Base-by-base conservation (phyloP, 2,113 vertebrate genomes). In the Gnathonemus longibarbis region DNA sequence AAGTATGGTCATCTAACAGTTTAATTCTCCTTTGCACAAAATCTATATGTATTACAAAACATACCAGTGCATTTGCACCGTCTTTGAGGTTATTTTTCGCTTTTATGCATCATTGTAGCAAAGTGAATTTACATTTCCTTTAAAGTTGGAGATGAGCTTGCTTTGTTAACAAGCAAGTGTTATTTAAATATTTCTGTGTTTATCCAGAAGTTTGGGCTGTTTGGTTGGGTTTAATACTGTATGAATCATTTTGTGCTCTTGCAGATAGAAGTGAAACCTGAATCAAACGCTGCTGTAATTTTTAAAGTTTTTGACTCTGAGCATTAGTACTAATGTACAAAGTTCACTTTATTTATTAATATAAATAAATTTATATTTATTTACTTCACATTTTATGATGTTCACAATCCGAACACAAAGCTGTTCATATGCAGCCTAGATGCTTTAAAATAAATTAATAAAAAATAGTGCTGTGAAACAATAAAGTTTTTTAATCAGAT, bases 191-290 rank as follows among this genome's bases (percentile, higher is more conserved):
- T 85, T 48, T 85, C 19, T 48, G 39, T 84, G 6, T 85, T 46
- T 46, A 49, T 6, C 83, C 3, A 85, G 24, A 46, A 91, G 90
- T 88, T 56, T 87, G 74, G 88, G 92, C 90, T 53, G 17, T 91
- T 90, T 84, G 89, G 91, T 88, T 91, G 90, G 89, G 84, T 92
- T 89, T 90, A 93, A 92, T 90, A n/a, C n/a, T n/a, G n/a, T n/a
- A 90, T 86, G 89, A 83, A 90, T 15, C 31, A 35, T 39, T 77
- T 35, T 77, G 10, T 35, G 70, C 27, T 15, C 13, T 77, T 77
- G 10, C 27, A 17, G 10, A 39, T 39, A 39, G 10, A 77, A 70
- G 62, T 9, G 62, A 70, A 74, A 74, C 9, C 66, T 31, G 66
- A 74, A 74, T 77, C 70, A 35, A 77, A 39, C 4, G 66, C 10